phyloP scores from a whole-genome alignment of 2,797 vertebrate genomes.

The Karalla daura region DNA sequence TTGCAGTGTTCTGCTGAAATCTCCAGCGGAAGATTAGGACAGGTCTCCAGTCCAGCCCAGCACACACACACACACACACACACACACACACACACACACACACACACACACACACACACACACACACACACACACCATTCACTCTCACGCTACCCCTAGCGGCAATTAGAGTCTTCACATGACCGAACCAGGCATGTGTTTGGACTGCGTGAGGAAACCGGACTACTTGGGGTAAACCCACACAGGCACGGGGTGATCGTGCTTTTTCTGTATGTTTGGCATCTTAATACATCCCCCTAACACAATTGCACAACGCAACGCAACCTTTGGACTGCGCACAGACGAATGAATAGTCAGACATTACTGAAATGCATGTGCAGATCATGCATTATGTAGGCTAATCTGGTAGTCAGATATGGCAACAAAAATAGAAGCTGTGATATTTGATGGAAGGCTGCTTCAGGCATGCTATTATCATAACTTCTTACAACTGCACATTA shows the following conservation, averaged over 20 bases:
- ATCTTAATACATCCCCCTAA: conserved; percentile 5
- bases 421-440: conserved; percentile 44
- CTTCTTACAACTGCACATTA: conserved; percentile 35
- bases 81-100: not conserved
- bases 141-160: too few species aligned
- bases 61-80: too few species aligned
- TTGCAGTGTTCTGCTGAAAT: too few species aligned
- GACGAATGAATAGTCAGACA: conserved; percentile 1
- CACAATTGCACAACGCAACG: conserved; percentile 19
- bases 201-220: too few species aligned
- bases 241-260: too few species aligned
- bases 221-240: too few species aligned
- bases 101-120: too few species aligned
- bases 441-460: conserved; percentile 45
- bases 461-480: conserved; percentile 44
- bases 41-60: too few species aligned
- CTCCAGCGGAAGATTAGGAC: too few species aligned
- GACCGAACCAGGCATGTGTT: too few species aligned
- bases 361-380: conserved; percentile 27
- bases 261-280: conserved; percentile 5
- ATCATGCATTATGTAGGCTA: conserved; percentile 46
- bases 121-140: too few species aligned
- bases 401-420: conserved; percentile 34
- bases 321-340: not conserved
- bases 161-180: too few species aligned